Conservation (phyloP, 2,888 invertebrate species). For the Dorcus parallelipipedus region DNA sequence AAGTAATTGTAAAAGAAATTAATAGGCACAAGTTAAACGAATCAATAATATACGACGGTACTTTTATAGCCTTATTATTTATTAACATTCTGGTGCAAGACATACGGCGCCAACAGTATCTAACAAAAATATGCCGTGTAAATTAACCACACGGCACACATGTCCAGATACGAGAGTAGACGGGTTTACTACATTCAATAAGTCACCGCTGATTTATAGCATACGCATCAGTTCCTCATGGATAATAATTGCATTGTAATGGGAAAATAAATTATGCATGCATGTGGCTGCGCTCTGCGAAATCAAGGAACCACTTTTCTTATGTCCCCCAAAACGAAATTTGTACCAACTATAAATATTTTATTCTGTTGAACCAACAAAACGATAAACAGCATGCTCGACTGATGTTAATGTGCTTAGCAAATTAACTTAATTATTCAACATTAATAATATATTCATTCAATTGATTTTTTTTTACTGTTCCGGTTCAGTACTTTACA, state of each 20-base stretch:
- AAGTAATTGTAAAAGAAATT: background rate
- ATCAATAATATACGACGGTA: background rate
- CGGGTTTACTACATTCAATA: constrained; percentile 36
- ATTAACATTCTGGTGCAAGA: constrained; percentile 22
- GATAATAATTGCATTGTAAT: constrained; percentile 38
- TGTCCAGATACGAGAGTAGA: constrained; percentile 26
- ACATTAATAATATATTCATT: too few relatives aligned
- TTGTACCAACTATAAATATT: too few relatives aligned
- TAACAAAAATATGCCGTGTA: constrained; percentile 30
- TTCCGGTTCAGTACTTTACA: too few relatives aligned
- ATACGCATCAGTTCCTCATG: constrained; percentile 32
- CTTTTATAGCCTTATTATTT: constrained; percentile 3
- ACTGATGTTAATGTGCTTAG: too few relatives aligned
- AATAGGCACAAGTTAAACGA: background rate
- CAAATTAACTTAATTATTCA: too few relatives aligned
- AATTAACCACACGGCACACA: constrained; percentile 31
- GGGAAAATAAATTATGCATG: constrained; percentile 29
- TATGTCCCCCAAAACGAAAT: too few relatives aligned
- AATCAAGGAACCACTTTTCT: constrained; percentile 18
- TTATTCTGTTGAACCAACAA: too few relatives aligned
- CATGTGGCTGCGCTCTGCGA: constrained; percentile 12
- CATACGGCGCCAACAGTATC: constrained; percentile 34
- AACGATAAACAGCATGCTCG: too few relatives aligned
- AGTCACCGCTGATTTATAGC: constrained; percentile 36
- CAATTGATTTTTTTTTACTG: too few relatives aligned